Evolutionary conservation across 2,797 vertebrate species (phyloP).

Genomic region (Nothura maculosa): DNA sequence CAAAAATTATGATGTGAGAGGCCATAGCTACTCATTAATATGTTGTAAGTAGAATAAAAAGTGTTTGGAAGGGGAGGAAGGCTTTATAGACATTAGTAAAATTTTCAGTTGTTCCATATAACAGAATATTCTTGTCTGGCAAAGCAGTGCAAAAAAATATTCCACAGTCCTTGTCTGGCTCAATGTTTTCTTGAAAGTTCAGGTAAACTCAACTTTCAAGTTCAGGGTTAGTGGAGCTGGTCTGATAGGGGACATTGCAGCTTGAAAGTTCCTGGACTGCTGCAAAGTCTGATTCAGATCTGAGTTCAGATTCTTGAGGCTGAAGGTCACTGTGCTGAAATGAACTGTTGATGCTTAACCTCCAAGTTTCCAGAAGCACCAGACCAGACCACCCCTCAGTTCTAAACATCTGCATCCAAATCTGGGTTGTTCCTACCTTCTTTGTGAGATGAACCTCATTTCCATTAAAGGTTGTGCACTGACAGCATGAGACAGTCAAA

Average conservation of each 20-base stretch:
- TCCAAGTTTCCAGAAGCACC: not conserved
- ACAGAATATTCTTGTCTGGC: slow-evolving; percentile 1
- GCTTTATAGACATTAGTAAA: slow-evolving; percentile 9
- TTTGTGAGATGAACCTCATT: not conserved
- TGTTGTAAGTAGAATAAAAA: not conserved
- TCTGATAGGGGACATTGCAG: not conserved
- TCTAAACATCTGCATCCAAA: not conserved
- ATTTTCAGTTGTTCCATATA: not conserved
- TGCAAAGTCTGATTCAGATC: not conserved
- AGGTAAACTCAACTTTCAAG: no score
- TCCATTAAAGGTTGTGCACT: not conserved
- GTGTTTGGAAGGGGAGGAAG: not conserved
- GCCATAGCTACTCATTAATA: not conserved
- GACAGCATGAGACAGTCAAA: not conserved
- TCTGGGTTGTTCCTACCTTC: not conserved
- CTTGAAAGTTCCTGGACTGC: not conserved
- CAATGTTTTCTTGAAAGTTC: not conserved
- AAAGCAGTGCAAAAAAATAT: not conserved
- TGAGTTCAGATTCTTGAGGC: not conserved
- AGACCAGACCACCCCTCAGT: not conserved
- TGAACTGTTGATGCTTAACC: not conserved
- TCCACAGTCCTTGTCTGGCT: not conserved
- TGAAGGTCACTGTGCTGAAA: not conserved
- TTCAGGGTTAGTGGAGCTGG: not conserved
- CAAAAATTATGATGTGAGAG: not conserved